phyloP scores from a whole-genome alignment of 2,888 invertebrate genomes.

The Drosophila formosana region DNA sequence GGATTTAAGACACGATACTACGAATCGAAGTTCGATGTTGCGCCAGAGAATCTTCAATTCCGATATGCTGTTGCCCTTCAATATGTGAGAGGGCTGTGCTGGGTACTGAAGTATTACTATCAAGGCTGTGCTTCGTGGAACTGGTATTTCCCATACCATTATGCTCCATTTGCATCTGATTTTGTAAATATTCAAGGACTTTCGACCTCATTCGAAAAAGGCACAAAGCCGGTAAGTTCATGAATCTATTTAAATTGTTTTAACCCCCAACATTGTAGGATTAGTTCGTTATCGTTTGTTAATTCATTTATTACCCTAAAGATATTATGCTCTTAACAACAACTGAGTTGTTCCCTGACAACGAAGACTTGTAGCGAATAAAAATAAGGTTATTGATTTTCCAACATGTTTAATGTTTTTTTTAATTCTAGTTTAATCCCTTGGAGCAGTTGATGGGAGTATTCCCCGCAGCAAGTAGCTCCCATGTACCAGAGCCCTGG shows the following conservation, averaged over 20 bases:
- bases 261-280: not conserved
- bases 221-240: constrained; percentile 92
- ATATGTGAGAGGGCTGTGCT: constrained; percentile 98
- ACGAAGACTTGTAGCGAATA: not conserved
- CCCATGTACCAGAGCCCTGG: constrained; percentile 97
- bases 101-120: constrained; percentile 99
- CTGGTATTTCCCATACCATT: constrained; percentile 99
- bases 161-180: constrained; percentile 99
- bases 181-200: constrained; percentile 96
- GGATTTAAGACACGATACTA: constrained; percentile 99
- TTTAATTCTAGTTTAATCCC: constrained; percentile 92
- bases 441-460: constrained; percentile 99
- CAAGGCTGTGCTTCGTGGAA: constrained; percentile 99
- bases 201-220: constrained; percentile 94
- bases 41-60: constrained; percentile 91
- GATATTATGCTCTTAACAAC: not conserved
- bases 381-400: constrained; percentile 13
- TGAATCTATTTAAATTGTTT: not conserved
- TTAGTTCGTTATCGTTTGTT: not conserved
- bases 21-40: constrained; percentile 96
- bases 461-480: constrained; percentile 98
- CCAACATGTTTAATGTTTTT: not conserved
- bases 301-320: not conserved
- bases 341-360: constrained; percentile 1
- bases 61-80: constrained; percentile 96